Base-by-base conservation (phyloP, 2,797 vertebrate genomes). In the Helarctos malayanus region DNA sequence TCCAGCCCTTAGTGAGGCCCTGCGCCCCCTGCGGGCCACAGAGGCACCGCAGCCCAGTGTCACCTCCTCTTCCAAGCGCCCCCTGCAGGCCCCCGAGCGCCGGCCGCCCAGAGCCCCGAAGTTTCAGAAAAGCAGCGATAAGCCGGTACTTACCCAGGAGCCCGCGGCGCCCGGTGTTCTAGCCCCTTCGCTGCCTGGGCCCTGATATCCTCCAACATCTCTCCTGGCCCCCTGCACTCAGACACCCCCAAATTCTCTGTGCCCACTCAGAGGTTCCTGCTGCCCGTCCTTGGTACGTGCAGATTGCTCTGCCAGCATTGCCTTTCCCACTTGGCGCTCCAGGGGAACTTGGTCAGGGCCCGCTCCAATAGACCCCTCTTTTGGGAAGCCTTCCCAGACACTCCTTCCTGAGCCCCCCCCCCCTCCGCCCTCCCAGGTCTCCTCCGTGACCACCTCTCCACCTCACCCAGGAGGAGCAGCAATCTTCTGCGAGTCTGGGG, bases 11-110 rank as follows among this genome's bases (percentile, higher is more conserved):
- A 1, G 25, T 2, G 32, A 23, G 16, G 29, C 45, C n/a, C 76
- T 6, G 89, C 83, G 92, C 89, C 96, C 94, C 96, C 97, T 97
- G 92, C 76, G 1, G 89, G 96, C n/a, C 78, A 80, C 45, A 49
- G 23, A 7, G n/a, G 32, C 88, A 12, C 23, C 5, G 13, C 84
- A 93, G 49, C 16, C 16, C 38, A 52, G 13, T 19, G 86, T 32
- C 87, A 10, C 56, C 71, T 29, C 13, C 65, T 23, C 3, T 4
- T 49, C 14, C 41, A 35, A 16, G 85, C 25, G 52, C 49, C 76
- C 84, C 57, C 49, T 14, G 47, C 47, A 16, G 41, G 76, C 52
- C 14, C 29, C 32, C 0, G 2, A 18, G 16, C 4, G 18, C n/a
- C 0, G 59, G 59, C 5, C 8, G 9, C 16, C 27, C 2, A 0